A percentile compares a stretch with the other conserved stretches of the same genome.
phyloP scores from a whole-genome alignment of 2,113 vertebrate species.

The Prunella himalayana region DNA sequence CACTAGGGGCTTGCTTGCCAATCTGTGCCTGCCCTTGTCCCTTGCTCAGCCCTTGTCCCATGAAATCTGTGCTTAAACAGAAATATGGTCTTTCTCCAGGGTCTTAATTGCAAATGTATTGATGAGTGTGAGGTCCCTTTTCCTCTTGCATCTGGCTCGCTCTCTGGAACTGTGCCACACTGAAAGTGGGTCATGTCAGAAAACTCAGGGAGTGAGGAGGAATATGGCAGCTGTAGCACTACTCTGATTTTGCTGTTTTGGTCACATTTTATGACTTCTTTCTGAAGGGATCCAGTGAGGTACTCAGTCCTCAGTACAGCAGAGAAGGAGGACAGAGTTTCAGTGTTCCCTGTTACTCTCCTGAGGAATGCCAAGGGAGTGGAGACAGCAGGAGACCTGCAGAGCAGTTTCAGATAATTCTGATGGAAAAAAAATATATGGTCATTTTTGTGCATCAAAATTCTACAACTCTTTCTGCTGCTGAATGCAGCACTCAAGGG shows the following conservation, averaged over 20 bases:
- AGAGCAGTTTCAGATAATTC: not conserved
- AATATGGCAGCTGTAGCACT: not conserved
- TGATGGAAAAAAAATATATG: rapidly evolving
- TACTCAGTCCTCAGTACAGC: not conserved
- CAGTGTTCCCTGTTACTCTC: not conserved
- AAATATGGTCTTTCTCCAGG: not conserved
- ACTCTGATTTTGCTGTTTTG: not conserved
- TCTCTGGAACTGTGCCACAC: not conserved
- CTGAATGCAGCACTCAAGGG: not conserved
- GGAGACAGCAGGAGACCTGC: not conserved
- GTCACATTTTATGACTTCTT: not conserved
- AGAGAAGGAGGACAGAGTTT: not conserved
- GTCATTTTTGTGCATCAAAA: not conserved
- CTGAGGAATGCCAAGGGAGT: not conserved
- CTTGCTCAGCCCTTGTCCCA: not conserved
- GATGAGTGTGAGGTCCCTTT: not conserved
- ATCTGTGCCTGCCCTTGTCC: not conserved
- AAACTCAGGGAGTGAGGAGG: not conserved
- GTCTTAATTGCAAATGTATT: not conserved
- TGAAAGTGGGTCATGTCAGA: not conserved
- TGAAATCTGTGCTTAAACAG: not conserved
- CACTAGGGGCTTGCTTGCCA: not conserved
- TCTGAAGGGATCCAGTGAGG: not conserved
- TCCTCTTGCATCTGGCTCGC: rapidly evolving
- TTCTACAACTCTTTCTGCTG: not conserved